A percentile compares a stretch with the other conserved stretches of the same genome.
phyloP scores from a whole-genome alignment of 2,888 invertebrate genomes.

The Tetragnatha montana region DNA sequence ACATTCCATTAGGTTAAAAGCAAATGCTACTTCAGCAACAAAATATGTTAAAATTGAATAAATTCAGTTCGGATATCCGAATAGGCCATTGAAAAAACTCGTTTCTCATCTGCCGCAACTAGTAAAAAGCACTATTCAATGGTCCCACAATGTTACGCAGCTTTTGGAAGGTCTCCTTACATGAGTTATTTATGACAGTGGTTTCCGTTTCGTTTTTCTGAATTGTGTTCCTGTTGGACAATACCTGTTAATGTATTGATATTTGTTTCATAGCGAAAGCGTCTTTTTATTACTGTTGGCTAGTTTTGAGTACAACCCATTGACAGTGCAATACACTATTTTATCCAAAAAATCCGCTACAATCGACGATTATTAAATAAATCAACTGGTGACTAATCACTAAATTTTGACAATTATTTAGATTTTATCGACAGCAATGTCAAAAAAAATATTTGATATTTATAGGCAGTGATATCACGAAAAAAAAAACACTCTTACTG shows the following conservation, averaged over 20 bases:
- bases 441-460: too few relatives aligned
- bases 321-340: too few relatives aligned
- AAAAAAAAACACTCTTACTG: too few relatives aligned
- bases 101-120: background rate
- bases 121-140: background rate
- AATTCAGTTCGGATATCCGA: slow-evolving; percentile 10
- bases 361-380: too few relatives aligned
- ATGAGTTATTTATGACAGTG: slow-evolving; percentile 18
- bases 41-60: background rate
- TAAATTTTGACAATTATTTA: too few relatives aligned
- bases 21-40: too few relatives aligned
- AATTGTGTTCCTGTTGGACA: slow-evolving; percentile 25
- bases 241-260: slow-evolving; percentile 4
- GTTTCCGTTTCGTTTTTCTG: slow-evolving; percentile 14
- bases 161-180: background rate
- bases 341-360: too few relatives aligned
- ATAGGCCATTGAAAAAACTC: background rate
- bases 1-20: too few relatives aligned
- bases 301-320: too few relatives aligned
- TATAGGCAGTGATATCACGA: too few relatives aligned
- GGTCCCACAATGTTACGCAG: background rate
- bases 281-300: background rate
- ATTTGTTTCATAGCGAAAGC: background rate
- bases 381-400: too few relatives aligned
- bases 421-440: too few relatives aligned